Evolutionary conservation across 2,113 vertebrate genomes (phyloP), one percentile per base, ranked within the genome.

Genomic region (Pheucticus melanocephalus): DNA sequence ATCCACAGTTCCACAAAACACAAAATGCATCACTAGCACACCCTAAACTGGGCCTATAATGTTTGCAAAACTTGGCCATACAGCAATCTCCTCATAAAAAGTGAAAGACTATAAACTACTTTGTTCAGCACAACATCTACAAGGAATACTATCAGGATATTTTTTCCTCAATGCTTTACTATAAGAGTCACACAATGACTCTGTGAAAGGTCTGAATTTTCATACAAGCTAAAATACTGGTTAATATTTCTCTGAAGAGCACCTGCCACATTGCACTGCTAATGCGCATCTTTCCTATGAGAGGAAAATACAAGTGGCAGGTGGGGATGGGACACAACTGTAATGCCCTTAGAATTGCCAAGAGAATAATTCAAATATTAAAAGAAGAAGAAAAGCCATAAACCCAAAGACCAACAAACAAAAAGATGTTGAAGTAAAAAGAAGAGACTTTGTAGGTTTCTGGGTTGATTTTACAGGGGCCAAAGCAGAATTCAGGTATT

Each of bases 321-420:
- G 13, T 0, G 0, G 8, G 17, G 28, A 48, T 17, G 10, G 23
- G 28, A 77, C 54, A 33, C 25, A 66, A 17, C 31, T 15, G 4
- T 7, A 71, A 6, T 2, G 11, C 7, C 48, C 13, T 40, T 25
- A 18, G 25, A 88, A 59, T 5, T 50, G 18, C 20, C 51, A 63
- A 39, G 30, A 61, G 37, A 82, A 33, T 30, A 40, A 70, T 35
- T 50, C 35, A 86, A 44, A 73, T 30, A 45, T 65, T 33, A 44
- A 57, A 83, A 65, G 5, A 23, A 35, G 40, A 69, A 44, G 16
- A 28, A 54, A 84, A 76, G 8, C 5, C 71, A 76, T 14, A 69
- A 69, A 71, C 2, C 4, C 20, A 54, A 50, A 72, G 56, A 48
- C 2, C 15, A 80, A 50, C 5, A 23, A 71, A 66, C 3, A 59